Base-by-base conservation (phyloP, 2,797 vertebrate species). In the Hypotaenidia philippensis region DNA sequence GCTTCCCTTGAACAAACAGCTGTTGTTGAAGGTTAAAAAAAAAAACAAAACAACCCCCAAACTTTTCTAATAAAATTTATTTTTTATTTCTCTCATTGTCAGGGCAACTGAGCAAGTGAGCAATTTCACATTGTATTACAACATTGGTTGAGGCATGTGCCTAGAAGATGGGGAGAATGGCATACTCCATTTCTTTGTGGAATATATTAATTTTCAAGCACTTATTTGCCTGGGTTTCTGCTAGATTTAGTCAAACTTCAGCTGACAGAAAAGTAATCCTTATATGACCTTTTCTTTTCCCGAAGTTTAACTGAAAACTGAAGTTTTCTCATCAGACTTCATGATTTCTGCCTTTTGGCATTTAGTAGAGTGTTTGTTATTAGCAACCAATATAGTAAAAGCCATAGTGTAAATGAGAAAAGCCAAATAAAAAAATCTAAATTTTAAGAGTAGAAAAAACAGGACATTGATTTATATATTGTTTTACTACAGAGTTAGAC, bases 51-150 rank as follows among this genome's bases (percentile, higher is more conserved):
- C 44, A 44, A 45, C 21, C 45, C 20, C 11, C 20, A 23, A 47
- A 21, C 8, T 70, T 81, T 81, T 72, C 34, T 44, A 69, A 74
- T 55, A 21, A n/a, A 83, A 69, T 87, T 77, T 47, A 45, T 6
- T 85, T 75, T 75, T 81, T 1, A 59, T 75, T 87, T 90, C 9
- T 95, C 25, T 16, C 23, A 56, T 64, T 80, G 18, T 64, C 55
- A 53, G 44, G 44, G 36, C 36, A 36, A 36, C 10, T 36, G 36
- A 36, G 41, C 66, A 93, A 75, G 49, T 34, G 23, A 84, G 27
- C 7, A 93, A n/a, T 78, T 87, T 87, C 53, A 68, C 17, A 64
- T 91, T 91, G 88, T 87, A 74, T 75, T 87, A 34, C 40, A 75
- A 82, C 79, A 50, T 79, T 89, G 8, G 18, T 87, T 41, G 66